Evolutionary conservation across 2,797 vertebrate species (phyloP).

Genomic region (Diplodus puntazzo): DNA sequence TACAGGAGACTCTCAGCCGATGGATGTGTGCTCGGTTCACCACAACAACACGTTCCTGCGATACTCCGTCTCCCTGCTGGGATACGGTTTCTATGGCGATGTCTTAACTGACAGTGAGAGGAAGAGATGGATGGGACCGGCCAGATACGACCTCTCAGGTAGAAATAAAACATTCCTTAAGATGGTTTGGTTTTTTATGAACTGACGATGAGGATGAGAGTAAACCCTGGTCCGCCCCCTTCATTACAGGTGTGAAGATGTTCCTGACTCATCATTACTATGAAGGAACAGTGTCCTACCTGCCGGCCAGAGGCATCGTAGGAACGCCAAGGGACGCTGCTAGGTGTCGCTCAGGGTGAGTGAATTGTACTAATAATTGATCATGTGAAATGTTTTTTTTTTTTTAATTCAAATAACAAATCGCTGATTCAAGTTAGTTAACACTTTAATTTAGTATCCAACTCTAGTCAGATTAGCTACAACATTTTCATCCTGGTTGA

Average conservation of each 20-base stretch:
- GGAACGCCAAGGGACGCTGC: conserved; percentile 90
- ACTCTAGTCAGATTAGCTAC: neutral
- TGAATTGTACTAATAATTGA: neutral
- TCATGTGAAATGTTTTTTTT: neutral
- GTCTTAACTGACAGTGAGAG: conserved; percentile 93
- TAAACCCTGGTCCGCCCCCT: neutral
- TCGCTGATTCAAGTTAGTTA: neutral
- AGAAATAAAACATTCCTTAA: neutral
- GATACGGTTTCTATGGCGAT: conserved; percentile 97
- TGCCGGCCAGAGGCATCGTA: conserved; percentile 87
- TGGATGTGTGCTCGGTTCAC: conserved; percentile 94
- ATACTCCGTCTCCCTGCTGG: conserved; percentile 93
- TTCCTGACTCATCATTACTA: conserved; percentile 95
- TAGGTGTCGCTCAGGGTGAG: conserved; percentile 91
- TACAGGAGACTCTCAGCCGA: conserved; percentile 92
- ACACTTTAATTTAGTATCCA: neutral
- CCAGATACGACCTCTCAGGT: conserved; percentile 95
- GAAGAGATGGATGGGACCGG: conserved; percentile 95
- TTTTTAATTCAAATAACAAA: neutral
- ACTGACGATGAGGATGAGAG: neutral
- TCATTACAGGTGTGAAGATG: conserved; percentile 90
- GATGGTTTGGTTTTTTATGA: neutral
- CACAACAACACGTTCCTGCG: conserved; percentile 88
- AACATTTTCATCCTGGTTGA: no score
- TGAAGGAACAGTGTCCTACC: conserved; percentile 92